phyloP scores from a whole-genome alignment of 2,797 vertebrate genomes.

The Acropternis orthonyx region DNA sequence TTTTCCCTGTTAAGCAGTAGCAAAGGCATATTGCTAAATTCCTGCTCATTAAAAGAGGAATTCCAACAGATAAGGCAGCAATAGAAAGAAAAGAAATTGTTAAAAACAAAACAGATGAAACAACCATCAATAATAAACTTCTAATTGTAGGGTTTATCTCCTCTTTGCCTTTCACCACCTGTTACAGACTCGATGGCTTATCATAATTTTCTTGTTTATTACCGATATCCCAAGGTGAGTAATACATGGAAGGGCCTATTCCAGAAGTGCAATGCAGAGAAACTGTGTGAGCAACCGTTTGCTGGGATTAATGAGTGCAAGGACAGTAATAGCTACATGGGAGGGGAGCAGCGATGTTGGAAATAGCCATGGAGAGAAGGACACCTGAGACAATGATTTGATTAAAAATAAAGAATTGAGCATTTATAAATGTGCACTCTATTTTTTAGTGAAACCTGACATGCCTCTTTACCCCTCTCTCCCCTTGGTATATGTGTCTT shows the following conservation, averaged over 20 bases:
- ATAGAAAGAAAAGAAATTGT: neutral
- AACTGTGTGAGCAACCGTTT: conserved; percentile 28
- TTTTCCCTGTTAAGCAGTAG: neutral
- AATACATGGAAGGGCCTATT: conserved; percentile 48
- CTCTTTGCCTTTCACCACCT: conserved; percentile 66
- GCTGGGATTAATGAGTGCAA: conserved; percentile 43
- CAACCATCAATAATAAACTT: conserved; percentile 26
- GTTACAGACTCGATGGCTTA: conserved; percentile 73
- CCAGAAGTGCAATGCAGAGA: conserved; percentile 19
- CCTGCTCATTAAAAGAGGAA: neutral
- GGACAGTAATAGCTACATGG: neutral
- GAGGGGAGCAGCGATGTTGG: neutral
- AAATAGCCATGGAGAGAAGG: neutral
- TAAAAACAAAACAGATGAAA: conserved; percentile 20
- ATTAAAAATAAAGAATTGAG: neutral
- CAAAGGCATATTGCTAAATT: neutral
- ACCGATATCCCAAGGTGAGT: conserved; percentile 50
- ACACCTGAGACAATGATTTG: neutral
- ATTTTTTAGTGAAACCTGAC: neutral
- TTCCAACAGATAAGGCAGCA: conserved; percentile 11
- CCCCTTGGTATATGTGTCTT: neutral
- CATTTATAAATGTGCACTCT: neutral
- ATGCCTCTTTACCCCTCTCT: neutral
- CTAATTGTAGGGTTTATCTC: conserved; percentile 62
- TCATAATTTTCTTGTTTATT: conserved; percentile 49